phyloP scores from a whole-genome alignment of 1,140 invertebrate genomes.

The Reticulitermes speratus region DNA sequence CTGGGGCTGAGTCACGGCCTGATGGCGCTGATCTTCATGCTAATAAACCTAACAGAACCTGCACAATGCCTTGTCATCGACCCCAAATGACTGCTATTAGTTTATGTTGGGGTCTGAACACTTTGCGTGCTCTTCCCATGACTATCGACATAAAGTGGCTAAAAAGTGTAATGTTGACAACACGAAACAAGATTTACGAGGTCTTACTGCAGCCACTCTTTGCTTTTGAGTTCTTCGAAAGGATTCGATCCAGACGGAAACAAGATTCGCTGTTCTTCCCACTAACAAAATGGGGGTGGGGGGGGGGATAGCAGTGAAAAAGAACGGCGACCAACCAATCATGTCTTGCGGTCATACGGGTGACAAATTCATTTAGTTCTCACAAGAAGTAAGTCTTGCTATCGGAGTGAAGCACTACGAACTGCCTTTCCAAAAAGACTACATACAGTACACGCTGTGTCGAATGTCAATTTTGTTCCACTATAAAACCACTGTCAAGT shows the following conservation, averaged over 20 bases:
- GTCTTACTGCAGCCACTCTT: background rate
- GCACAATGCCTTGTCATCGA: too few relatives aligned
- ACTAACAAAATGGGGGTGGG: too few relatives aligned
- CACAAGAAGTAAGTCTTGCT: background rate
- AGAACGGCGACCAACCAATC: background rate
- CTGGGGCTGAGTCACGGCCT: too few relatives aligned
- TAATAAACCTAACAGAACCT: too few relatives aligned
- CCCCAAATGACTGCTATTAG: too few relatives aligned
- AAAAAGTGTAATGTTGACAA: background rate
- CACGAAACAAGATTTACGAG: background rate
- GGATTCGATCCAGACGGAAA: constrained; percentile 4
- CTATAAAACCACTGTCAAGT: background rate
- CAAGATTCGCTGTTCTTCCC: background rate
- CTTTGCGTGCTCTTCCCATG: too few relatives aligned
- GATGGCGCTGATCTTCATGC: too few relatives aligned
- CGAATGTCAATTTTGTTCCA: background rate
- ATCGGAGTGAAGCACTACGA: background rate
- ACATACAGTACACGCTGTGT: background rate
- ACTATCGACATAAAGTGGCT: too few relatives aligned
- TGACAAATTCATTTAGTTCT: background rate
- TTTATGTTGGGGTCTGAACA: too few relatives aligned
- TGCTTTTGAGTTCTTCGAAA: background rate
- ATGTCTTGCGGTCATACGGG: background rate
- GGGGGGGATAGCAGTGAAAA: background rate
- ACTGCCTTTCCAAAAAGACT: background rate